Evolutionary conservation across 2,888 invertebrate species (phyloP).

Genomic region (Sminthurinus aureus): DNA sequence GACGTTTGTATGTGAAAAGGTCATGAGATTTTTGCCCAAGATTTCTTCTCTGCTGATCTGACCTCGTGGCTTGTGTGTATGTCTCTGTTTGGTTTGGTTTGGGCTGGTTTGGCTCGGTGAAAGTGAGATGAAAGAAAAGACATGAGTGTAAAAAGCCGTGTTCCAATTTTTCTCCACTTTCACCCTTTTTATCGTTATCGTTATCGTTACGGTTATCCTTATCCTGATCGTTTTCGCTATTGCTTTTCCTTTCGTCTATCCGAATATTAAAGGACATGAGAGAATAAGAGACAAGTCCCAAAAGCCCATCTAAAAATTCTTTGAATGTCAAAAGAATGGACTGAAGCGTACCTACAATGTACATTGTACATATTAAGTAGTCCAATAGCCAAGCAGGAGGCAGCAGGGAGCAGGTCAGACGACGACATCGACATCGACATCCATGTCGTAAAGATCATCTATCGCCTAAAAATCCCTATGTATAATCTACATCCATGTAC

Average conservation of each 20-base stretch:
- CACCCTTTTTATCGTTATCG: no score
- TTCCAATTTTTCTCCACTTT: no score
- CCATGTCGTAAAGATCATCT: slow-evolving; percentile 5
- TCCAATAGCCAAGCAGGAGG: neutral
- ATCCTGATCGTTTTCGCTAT: neutral
- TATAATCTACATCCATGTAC: neutral
- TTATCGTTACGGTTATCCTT: no score
- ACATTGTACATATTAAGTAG: no score
- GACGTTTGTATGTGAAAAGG: no score
- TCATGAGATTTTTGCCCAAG: no score
- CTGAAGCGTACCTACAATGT: neutral
- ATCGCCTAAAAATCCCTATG: neutral
- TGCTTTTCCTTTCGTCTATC: neutral
- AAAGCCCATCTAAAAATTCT: neutral
- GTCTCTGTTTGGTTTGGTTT: no score
- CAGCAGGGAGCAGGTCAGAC: neutral
- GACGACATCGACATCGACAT: neutral
- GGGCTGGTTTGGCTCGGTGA: no score
- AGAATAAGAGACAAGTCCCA: neutral
- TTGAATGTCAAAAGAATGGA: neutral
- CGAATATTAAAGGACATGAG: neutral
- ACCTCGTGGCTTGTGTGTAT: no score
- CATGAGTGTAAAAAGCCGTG: no score
- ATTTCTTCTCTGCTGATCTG: no score
- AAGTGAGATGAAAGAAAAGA: no score